Evolutionary conservation across 1,140 invertebrate species (phyloP), one percentile per base, ranked within the genome.

Genomic region (Choristoneura fumiferana): DNA sequence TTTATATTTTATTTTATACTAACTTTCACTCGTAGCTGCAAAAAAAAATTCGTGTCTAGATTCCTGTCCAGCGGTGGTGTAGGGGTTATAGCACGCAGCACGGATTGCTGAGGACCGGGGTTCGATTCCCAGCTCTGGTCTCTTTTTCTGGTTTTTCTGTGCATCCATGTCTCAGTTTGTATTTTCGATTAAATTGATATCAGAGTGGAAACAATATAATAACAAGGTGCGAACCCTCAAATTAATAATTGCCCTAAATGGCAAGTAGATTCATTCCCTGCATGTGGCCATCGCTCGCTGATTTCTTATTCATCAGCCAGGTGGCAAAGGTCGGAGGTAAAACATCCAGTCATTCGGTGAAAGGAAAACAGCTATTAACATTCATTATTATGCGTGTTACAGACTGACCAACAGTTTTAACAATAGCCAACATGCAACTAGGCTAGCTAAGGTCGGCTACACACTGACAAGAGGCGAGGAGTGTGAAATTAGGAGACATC

Each of bases 231-330:
- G 12, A 29, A 49, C 17, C 1, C 0, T 45, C 17, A 49, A 49
- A 49, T 49, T 49, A 49, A 45, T 45, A 45, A 49, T 49, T 49
- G 43, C 22, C 43, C 43, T 17, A 49, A 49, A 49, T 49, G 22
- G 18, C 43, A 49, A 49, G 43, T 49, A 49, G 43, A 49, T 29
- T 49, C 43, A 33, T n/a, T 49, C 43, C 43, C 43, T n/a, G 43
- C 43, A 49, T 49, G 43, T 29, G 43, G 43, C 43, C 43, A n/a
- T 45, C 17, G 40, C 40, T 18, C 40, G 43, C 43, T 49, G 52
- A 54, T 54, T 54, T 54, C 52, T 54, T 54, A 54, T 54, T 54
- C 52, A 54, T 36, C 52, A 54, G 8, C 29, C 52, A 54, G 29
- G 29, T 34, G 52, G 52, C 52, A 36, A 54, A 36, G 33, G 52